Evolutionary conservation across 2,888 invertebrate species (phyloP), one percentile per base, ranked within the genome.

Genomic region (Eupithecia subfuscata): DNA sequence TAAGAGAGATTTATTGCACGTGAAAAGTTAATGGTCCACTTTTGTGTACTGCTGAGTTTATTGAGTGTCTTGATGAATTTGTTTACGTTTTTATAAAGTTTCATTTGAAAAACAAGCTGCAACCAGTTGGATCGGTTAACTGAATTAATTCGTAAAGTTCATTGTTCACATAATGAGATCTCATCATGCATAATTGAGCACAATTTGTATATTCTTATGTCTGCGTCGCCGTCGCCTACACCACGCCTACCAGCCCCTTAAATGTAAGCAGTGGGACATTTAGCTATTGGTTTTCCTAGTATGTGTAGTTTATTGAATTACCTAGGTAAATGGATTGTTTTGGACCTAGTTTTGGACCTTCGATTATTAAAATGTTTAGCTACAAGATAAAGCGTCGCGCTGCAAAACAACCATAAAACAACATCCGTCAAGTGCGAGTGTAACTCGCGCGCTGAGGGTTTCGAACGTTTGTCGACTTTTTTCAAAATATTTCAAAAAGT

Each of bases 201-300:
- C 77, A 81, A 84, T 86, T 85, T 80, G 84, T 84, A 83, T 85
- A 83, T 84, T 84, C 80, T 82, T 80, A 77, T 83, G 81, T 82
- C 81, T 80, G 80, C 76, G 77, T 84, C 88, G 88, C 89, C 90
- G 1, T n/a, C n/a, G 88, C 89, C 90, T 88, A 89, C 90, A 82
- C 83, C 70, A 83, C 87, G 82, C 90, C 90, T 85, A 90, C 90
- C 60, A 72, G 78, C 48, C 60, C 71, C 74, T 30, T 75, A 76
- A 74, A 76, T 71, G 52, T 73, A 34, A 40, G 34, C 52, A 56
- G 3, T 52, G 18, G 48, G 3, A 56, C 52, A 56, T 56, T 56
- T 22, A 22, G 22, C 52, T 56, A 52, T 52, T 40, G 22, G 22
- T 34, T 25, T n/a, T 30, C 30, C 40, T 37, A 14, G 8, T 14